Conservation (phyloP, 2,113 vertebrate species). For the Ammodytes dubius region DNA sequence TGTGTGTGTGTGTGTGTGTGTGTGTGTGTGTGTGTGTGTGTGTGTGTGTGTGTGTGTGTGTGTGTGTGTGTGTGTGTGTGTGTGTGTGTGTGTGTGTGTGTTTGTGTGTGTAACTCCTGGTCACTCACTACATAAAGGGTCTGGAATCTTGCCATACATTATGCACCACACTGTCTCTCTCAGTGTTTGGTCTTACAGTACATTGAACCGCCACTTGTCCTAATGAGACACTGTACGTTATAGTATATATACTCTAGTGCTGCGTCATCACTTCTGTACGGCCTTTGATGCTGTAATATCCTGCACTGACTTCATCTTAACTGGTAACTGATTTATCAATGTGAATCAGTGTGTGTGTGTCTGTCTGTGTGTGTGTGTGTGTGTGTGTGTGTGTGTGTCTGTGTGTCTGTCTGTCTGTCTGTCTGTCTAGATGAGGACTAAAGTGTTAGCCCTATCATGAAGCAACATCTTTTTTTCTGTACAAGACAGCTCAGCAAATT, state of each 20-base stretch:
- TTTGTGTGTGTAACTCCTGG: conserved; percentile 10
- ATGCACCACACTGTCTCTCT: conserved; percentile 10
- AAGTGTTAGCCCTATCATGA: conserved; percentile 17
- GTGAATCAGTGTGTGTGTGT: neutral
- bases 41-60: too few species aligned
- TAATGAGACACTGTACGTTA: conserved; percentile 43
- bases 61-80: neutral
- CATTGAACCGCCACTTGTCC: conserved; percentile 37
- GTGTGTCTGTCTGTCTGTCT: neutral
- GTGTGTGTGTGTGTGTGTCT: neutral
- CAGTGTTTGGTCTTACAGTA: conserved; percentile 43
- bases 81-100: conserved; percentile 13
- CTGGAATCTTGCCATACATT: conserved; percentile 42
- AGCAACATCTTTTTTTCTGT: conserved; percentile 24
- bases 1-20: too few species aligned
- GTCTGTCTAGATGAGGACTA: neutral
- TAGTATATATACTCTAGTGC: conserved; percentile 29
- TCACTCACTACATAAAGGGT: conserved; percentile 33
- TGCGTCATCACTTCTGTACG: conserved; percentile 60
- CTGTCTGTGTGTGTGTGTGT: neutral
- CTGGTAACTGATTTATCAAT: conserved; percentile 1
- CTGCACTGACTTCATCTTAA: conserved; percentile 27
- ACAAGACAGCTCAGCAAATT: conserved; percentile 21
- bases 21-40: too few species aligned
- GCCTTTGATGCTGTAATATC: conserved; percentile 44